A percentile compares a stretch with the other conserved stretches of the same genome.
Conservation (phyloP, 2,113 vertebrate genomes). For the Lampris incognitus region DNA sequence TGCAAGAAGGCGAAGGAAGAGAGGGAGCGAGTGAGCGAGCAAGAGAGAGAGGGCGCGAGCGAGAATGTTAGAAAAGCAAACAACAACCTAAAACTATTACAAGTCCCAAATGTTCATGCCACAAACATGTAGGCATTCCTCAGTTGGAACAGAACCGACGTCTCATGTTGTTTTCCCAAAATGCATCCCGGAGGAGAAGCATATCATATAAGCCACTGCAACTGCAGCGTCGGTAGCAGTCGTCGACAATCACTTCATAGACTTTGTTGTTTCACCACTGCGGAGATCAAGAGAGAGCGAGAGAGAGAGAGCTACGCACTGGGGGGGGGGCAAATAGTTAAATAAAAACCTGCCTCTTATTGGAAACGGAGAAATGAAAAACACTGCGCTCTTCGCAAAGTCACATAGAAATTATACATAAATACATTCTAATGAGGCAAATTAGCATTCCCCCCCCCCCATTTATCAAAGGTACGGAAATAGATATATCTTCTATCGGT, state of each 20-base stretch:
- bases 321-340: too few species aligned
- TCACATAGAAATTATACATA: conserved; percentile 34
- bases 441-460: conserved; percentile 69
- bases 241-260: conserved; percentile 26
- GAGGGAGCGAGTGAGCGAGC: not conserved
- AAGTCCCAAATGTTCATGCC: conserved; percentile 23
- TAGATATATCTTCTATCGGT: conserved; percentile 41
- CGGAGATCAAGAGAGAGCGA: conserved; percentile 48
- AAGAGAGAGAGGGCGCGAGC: not conserved
- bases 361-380: conserved; percentile 1
- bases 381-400: conserved; percentile 21
- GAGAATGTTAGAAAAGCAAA: not conserved
- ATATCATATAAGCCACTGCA: not conserved
- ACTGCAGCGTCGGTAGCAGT: not conserved
- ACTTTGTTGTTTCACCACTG: conserved; percentile 51
- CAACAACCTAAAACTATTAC: not conserved
- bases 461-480: conserved; percentile 61
- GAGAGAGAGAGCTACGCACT: not conserved
- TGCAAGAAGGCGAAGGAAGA: not conserved
- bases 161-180: conserved; percentile 16
- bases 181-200: conserved; percentile 40
- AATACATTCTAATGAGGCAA: conserved; percentile 73
- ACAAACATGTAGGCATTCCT: conserved; percentile 17
- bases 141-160: conserved; percentile 38
- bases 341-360: not conserved